Base-by-base conservation (phyloP, 2,888 invertebrate species). In the Oeneis ivallda region DNA sequence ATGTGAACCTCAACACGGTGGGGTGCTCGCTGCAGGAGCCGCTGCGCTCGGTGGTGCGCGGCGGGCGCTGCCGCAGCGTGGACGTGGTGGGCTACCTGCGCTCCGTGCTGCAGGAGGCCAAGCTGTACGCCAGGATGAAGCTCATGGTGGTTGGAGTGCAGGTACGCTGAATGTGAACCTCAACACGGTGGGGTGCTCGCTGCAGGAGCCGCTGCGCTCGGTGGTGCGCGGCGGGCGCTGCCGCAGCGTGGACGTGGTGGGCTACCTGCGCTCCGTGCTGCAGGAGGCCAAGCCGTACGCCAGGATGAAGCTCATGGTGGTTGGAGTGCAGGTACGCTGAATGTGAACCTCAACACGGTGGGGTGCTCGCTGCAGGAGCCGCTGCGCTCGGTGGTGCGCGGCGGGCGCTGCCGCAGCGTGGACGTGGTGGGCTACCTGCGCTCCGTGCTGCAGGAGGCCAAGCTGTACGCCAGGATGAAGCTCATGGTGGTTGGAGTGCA, bases 91-190 rank as follows among this genome's bases (percentile, higher is more conserved):
- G 94, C 0, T 99, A 99, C 83, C 93, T 99, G 17, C 97, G 98
- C 86, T 96, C 96, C 0, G 96, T 90, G 72, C 79, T 92, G 69
- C 97, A 97, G 83, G 97, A 97, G 86, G 98, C 99, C 0, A 95
- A 96, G 75, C 96, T 97, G 0, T 99, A 99, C 85, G 96, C 98
- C 0, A 93, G 98, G 64, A 96, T 99, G 96, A 98, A 99, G 84
- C 92, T 99, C 17, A 98, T 98, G 98, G 95, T 99, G 58, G 98
- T 98, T 0, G 98, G 99, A 0, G 94, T 97, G 1, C 98, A 98
- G 86, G 90, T 89, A 1, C 62, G 67, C n/a, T n/a, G n/a, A n/a
- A n/a, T n/a, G n/a, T n/a, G 99, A 99, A 98, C 88, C 92, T 99
- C 47, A 98, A 97, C 85, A 96, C 98, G 2, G 94, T 95, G 52